These are phyloP conservation scores for Caenorhabditis latens DNA, from an alignment of 1,140 invertebrate species.

Conservation along the genomic window DNA sequence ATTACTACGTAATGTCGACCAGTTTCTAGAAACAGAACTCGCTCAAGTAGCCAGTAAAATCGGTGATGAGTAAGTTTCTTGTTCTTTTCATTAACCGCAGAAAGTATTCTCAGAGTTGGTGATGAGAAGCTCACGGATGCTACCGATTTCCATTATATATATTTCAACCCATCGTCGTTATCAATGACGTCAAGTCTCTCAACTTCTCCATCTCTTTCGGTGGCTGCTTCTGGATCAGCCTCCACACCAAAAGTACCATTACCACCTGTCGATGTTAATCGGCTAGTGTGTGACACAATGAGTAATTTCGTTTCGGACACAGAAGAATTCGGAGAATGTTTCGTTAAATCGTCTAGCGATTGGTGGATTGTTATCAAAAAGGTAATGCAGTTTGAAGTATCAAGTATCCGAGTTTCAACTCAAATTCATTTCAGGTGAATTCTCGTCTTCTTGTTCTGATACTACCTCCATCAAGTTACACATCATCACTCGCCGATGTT, in stretches of 20 bases:
- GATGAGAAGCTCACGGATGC: constrained; percentile 13
- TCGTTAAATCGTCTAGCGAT: constrained; percentile 64
- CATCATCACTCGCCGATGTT: constrained; percentile 63
- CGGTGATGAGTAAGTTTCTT: constrained; percentile 60
- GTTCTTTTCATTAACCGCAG: background rate
- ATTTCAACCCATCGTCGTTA: constrained; percentile 67
- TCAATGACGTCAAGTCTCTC: constrained; percentile 53
- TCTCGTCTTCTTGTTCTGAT: constrained; percentile 62
- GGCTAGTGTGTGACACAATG: constrained; percentile 64
- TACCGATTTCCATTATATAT: constrained; percentile 68
- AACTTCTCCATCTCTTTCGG: constrained; percentile 16
- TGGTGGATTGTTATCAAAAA: constrained; percentile 69
- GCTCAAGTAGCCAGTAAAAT: constrained; percentile 62
- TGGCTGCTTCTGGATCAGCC: background rate
- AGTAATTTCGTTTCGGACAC: constrained; percentile 59
- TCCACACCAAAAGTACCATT: constrained; percentile 11
- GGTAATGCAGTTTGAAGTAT: constrained; percentile 9
- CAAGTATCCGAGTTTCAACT: background rate
- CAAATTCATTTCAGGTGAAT: constrained; percentile 51
- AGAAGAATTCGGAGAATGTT: constrained; percentile 67
- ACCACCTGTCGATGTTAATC: constrained; percentile 46
- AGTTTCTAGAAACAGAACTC: constrained; percentile 61
- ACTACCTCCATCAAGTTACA: constrained; percentile 60
- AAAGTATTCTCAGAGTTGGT: constrained; percentile 45
- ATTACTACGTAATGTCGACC: constrained; percentile 25